A percentile compares a stretch with the other conserved stretches of the same genome.
Evolutionary conservation across 1,140 invertebrate genomes (phyloP).

Genomic region (Dinoponera quadriceps): DNA sequence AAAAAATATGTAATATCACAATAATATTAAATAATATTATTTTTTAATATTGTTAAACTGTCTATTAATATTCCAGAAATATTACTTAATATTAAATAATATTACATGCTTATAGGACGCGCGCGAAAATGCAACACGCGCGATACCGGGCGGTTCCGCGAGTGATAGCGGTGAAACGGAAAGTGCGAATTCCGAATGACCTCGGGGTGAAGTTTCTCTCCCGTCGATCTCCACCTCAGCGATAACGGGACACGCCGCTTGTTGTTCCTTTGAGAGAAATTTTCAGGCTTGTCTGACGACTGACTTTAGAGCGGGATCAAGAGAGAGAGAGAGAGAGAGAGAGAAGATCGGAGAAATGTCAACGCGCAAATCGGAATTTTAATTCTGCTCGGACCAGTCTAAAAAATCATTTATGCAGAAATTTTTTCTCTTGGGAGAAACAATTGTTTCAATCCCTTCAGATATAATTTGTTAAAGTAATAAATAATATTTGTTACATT

Average conservation of each 20-base stretch:
- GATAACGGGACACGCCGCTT: slow-evolving; percentile 17
- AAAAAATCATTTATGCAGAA: too few relatives aligned
- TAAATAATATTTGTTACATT: too few relatives aligned
- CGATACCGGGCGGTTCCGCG: slow-evolving; percentile 12
- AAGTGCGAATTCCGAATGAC: slow-evolving; percentile 66
- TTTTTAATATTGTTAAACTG: too few relatives aligned
- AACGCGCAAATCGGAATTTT: neutral
- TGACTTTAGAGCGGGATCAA: neutral
- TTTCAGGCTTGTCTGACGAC: slow-evolving; percentile 8
- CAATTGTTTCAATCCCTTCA: too few relatives aligned
- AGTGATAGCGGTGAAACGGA: slow-evolving; percentile 65
- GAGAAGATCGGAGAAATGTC: neutral
- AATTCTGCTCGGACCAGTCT: too few relatives aligned
- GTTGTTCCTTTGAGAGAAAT: slow-evolving; percentile 55
- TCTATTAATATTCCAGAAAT: too few relatives aligned
- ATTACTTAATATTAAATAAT: too few relatives aligned
- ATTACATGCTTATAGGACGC: too few relatives aligned
- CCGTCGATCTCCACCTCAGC: slow-evolving; percentile 17
- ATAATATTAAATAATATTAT: too few relatives aligned
- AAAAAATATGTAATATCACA: too few relatives aligned
- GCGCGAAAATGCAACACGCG: slow-evolving; percentile 7
- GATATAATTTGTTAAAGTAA: too few relatives aligned
- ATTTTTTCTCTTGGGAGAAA: too few relatives aligned
- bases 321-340: neutral
- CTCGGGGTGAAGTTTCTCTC: slow-evolving; percentile 68